These are phyloP conservation scores for Pampusana beccarii DNA, from an alignment of 2,113 vertebrate genomes.

Conservation along the genomic window DNA sequence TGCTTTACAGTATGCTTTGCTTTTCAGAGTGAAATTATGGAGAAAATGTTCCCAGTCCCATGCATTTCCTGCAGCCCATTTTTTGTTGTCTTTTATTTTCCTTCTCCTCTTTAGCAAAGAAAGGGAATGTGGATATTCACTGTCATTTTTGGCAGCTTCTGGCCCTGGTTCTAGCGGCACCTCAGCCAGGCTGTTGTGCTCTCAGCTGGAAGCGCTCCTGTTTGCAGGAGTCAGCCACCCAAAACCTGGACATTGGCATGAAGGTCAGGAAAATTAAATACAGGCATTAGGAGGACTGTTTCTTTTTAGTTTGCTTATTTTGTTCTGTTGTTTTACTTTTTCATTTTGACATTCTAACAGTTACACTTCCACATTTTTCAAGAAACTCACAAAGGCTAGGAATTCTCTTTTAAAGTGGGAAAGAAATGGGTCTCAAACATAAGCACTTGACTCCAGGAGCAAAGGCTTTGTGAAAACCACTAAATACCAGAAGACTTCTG, in stretches of 20 bases:
- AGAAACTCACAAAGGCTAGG: neutral
- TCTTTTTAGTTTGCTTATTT: neutral
- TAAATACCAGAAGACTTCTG: neutral
- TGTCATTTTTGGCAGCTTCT: neutral
- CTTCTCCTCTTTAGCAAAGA: neutral
- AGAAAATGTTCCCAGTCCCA: rapidly evolving
- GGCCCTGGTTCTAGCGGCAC: neutral
- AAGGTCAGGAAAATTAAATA: neutral
- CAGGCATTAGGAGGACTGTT: neutral
- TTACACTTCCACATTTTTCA: neutral
- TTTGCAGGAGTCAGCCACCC: slow-evolving; percentile 3
- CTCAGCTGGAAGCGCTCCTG: neutral
- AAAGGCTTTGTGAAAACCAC: neutral
- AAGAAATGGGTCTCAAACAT: neutral
- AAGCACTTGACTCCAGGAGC: neutral
- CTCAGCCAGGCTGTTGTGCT: neutral
- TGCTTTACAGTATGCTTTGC: neutral
- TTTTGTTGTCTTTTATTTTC: neutral
- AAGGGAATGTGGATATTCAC: neutral
- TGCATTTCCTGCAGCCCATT: neutral
- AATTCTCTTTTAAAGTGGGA: neutral
- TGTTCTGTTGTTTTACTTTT: neutral
- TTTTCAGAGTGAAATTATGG: neutral
- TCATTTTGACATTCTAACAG: neutral
- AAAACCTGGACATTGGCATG: neutral